Base-by-base conservation (phyloP, 2,113 vertebrate species). In the Sorex araneus region DNA sequence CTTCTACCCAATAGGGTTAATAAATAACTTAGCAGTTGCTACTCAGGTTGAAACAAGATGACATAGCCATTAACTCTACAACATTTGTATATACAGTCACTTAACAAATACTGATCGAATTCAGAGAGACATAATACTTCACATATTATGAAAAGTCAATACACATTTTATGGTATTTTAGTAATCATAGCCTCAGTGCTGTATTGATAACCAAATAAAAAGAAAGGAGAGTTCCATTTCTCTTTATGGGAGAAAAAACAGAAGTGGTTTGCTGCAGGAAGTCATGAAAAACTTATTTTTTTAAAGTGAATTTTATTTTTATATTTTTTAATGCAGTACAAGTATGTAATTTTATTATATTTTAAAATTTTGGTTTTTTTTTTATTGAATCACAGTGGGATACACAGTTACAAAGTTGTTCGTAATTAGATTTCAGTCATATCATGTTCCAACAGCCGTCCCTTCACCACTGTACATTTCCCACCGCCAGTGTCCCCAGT, bases 91-190 rank as follows among this genome's bases (percentile, higher is more conserved):
- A 36, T 66, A 54, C 3, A 89, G 67, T 90, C n/a, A 76, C 84
- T 82, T 80, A 87, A 43, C 34, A 90, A 90, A 83, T 92, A 87
- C 27, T 60, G 75, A 73, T 60, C 94, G 27, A 90, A 90, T 94
- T 90, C 43, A 79, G 18, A 76, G 40, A 54, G 34, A 71, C 66
- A 36, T 6, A 23, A 6, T 90, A 34, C 45, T 90, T 92, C 70
- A 74, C 69, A 80, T 30, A 32, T 86, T 69, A 43, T 91, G 15
- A 43, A 78, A 78, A 87, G 19, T 92, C 66, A 84, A 0, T 89
- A 43, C 3, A 36, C 3, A 36, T 90, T 90, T 92, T 75, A 84
- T 66, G 81, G 77, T 43, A 67, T 95, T 94, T 87, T 90, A 40
- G 79, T 78, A 87, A 63, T 83, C 73, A 64, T 43, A 60, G 27